phyloP scores from a whole-genome alignment of 2,888 invertebrate species.

The Macrosoma leucophasiata region DNA sequence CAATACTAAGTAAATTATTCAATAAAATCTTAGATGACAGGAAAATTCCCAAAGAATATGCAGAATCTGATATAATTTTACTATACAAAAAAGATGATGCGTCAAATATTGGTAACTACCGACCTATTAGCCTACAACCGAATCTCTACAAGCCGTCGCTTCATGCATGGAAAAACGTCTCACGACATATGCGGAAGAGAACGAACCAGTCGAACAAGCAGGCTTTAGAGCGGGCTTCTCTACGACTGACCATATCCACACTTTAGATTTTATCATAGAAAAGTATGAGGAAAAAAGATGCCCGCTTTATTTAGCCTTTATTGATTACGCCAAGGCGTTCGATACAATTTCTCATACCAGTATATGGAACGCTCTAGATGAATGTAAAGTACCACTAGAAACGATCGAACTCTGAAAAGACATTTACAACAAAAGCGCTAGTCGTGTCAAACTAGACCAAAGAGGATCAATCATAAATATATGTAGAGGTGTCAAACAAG shows the following conservation, averaged over 20 bases:
- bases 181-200: neutral
- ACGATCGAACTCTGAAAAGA: slow-evolving; percentile 2
- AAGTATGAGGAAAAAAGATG: neutral
- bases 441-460: too few relatives aligned
- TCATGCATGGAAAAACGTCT: neutral
- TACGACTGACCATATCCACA: too few relatives aligned
- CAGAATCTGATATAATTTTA: neutral
- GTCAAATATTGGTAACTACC: neutral
- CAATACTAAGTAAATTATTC: too few relatives aligned
- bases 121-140: slow-evolving; percentile 1
- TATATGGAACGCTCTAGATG: too few relatives aligned
- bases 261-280: neutral
- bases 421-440: slow-evolving; percentile 2
- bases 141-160: too few relatives aligned
- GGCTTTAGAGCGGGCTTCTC: too few relatives aligned
- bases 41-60: neutral
- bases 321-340: too few relatives aligned
- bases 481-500: neutral
- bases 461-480: neutral
- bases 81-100: slow-evolving; percentile 1
- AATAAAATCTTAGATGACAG: too few relatives aligned
- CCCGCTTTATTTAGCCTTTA: too few relatives aligned
- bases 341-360: too few relatives aligned
- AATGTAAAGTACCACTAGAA: too few relatives aligned
- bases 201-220: neutral